Evolutionary conservation across 2,797 vertebrate species (phyloP).

Genomic region (Oryzias dopingdopingensis): DNA sequence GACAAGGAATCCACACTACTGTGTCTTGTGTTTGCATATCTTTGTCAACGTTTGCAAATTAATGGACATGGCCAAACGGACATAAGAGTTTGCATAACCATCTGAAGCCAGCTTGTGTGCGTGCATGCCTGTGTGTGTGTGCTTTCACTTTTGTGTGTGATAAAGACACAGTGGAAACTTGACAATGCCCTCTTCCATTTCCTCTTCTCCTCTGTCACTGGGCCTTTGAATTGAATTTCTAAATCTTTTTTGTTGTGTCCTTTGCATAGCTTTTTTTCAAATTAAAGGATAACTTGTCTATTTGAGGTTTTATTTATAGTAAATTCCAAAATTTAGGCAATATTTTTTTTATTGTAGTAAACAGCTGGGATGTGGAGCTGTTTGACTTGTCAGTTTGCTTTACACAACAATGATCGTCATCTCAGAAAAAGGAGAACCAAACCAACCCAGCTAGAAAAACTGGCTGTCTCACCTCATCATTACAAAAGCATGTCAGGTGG

Average conservation of each 20-base stretch:
- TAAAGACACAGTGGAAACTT: conserved; percentile 62
- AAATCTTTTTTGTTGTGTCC: not conserved
- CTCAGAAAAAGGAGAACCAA: conserved; percentile 45
- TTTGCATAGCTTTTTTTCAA: conserved; percentile 6
- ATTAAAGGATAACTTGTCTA: not conserved
- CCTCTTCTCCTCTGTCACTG: conserved; percentile 51
- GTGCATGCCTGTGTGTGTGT: conserved; percentile 4
- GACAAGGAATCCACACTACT: conserved; percentile 7
- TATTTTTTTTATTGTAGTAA: conserved; percentile 2
- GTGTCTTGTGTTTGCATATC: conserved; percentile 27
- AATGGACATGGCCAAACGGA: too few species aligned
- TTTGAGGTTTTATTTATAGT: not conserved
- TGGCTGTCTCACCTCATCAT: conserved; percentile 26
- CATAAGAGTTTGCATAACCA: too few species aligned
- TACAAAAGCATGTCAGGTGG: conserved; percentile 27
- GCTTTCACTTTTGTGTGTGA: conserved; percentile 53
- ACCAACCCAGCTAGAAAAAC: conserved; percentile 46
- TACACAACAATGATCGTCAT: conserved; percentile 16
- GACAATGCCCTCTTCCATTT: conserved; percentile 40
- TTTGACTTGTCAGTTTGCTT: conserved; percentile 22
- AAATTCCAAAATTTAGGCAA: not conserved
- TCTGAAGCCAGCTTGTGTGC: too few species aligned
- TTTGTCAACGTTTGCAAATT: not conserved
- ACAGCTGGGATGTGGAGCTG: not conserved
- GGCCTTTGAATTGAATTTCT: too few species aligned